phyloP scores from a whole-genome alignment of 2,113 vertebrate genomes.

The Anser cygnoides region DNA sequence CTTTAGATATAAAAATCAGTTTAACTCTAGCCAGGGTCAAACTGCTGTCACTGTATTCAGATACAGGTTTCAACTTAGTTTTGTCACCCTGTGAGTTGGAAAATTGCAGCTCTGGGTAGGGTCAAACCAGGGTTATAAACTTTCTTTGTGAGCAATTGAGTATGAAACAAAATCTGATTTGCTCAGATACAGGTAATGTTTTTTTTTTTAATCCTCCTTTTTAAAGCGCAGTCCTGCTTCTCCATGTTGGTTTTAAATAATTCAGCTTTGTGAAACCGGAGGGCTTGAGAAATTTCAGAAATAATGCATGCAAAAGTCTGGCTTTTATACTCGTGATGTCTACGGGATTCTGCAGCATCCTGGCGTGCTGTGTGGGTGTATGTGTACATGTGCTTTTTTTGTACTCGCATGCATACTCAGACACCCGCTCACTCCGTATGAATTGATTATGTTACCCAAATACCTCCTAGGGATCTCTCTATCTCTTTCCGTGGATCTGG shows the following conservation, averaged over 20 bases:
- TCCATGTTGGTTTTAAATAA: conserved; percentile 13
- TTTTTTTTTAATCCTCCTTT: not conserved
- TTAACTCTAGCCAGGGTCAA: conserved; percentile 79
- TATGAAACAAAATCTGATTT: conserved; percentile 39
- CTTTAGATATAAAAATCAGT: conserved; percentile 81
- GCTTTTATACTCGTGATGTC: conserved; percentile 8
- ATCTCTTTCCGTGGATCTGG: conserved; percentile 23
- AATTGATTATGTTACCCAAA: conserved; percentile 39
- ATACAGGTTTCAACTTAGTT: conserved; percentile 52
- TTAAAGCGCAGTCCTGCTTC: not conserved
- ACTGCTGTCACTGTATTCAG: conserved; percentile 73
- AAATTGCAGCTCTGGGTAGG: conserved; percentile 46
- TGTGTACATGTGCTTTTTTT: conserved; percentile 18
- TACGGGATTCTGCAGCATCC: conserved; percentile 26
- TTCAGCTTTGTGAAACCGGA: not conserved
- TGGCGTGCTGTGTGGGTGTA: not conserved
- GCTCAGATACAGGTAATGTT: not conserved
- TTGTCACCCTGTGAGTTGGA: conserved; percentile 51
- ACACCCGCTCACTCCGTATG: not conserved
- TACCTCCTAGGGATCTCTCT: conserved; percentile 37
- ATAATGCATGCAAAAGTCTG: conserved; percentile 5
- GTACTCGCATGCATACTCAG: not conserved
- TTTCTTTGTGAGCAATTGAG: conserved; percentile 8
- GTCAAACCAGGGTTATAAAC: conserved; percentile 18
- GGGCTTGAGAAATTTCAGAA: conserved; percentile 12